Base-by-base conservation (phyloP, 2,797 vertebrate species). In the Helarctos malayanus region DNA sequence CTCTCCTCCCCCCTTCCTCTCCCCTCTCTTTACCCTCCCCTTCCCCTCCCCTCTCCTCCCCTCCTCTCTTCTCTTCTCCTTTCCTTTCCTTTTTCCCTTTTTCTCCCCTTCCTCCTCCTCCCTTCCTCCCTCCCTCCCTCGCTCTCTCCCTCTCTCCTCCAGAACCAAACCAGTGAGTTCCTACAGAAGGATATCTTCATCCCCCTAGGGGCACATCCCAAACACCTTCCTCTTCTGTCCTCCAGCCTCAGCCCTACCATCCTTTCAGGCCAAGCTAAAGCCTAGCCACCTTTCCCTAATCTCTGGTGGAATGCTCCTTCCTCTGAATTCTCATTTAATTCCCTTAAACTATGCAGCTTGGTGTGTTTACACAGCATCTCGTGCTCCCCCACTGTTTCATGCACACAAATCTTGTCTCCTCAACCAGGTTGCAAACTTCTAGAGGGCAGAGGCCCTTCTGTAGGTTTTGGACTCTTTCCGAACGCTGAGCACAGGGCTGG, bases 261-360 rank as follows among this genome's bases (percentile, higher is more conserved):
- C 52, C 57, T 79, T 69, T 10, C 92, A 69, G 75, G 73, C 35
- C 32, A 29, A 89, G 32, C 54, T 59, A 3, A 91, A 45, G 45
- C 56, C 54, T 29, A 29, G 25, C 7, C 4, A 7, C 14, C 49
- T 38, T 82, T 68, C 65, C 68, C 73, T 59, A 57, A 15, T 65
- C 47, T 56, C 19, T 5, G 19, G 10, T 15, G 56, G 52, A 61
- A 41, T 14, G 13, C 16, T 59, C 57, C 68, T 92, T 76, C 65
- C 95, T 92, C 85, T n/a, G 38, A 92, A 86, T 57, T 54, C 38
- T 56, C 73, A 45, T 29, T 69, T 19, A 63, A 91, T 52, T 38
- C 32, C 45, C 71, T 15, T 29, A 52, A 47, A 85, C 32, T 35
- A 1, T 0, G 19, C 10, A 14, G 7, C 32, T 78, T 25, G 27